Conservation (phyloP, 2,113 vertebrate species). For the Caranx melampygus region DNA sequence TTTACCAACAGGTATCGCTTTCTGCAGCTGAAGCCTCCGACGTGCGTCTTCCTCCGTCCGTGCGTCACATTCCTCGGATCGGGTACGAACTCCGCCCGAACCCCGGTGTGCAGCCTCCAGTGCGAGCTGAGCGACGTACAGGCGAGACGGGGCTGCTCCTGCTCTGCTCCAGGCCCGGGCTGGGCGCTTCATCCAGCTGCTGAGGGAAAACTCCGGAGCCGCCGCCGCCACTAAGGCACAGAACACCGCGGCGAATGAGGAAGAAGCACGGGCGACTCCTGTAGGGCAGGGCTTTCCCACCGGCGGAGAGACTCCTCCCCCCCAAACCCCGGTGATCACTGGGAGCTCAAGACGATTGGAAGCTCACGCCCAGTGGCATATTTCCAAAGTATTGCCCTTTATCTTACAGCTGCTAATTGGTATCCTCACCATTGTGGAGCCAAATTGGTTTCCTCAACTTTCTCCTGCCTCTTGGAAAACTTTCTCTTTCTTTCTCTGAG, state of each 20-base stretch:
- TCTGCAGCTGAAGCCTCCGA: conserved; percentile 30
- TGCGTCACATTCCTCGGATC: conserved; percentile 65
- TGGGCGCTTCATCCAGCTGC: conserved; percentile 39
- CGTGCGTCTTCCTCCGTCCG: conserved; percentile 32
- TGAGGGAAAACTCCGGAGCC: conserved; percentile 20
- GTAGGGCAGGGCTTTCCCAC: conserved; percentile 60
- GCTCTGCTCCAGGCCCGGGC: conserved; percentile 28
- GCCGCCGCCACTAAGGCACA: conserved; percentile 34
- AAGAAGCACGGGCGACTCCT: conserved; percentile 39
- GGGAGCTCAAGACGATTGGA: conserved; percentile 44
- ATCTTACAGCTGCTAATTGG: neutral
- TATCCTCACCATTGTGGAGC: neutral
- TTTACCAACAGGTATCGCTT: neutral
- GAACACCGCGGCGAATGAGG: conserved; percentile 46
- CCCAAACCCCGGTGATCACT: conserved; percentile 9
- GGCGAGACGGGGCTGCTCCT: neutral
- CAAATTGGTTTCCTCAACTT: neutral
- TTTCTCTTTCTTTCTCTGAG: neutral
- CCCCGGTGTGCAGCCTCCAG: conserved; percentile 17
- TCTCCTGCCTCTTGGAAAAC: neutral
- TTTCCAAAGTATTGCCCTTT: conserved; percentile 55
- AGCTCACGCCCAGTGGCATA: conserved; percentile 17
- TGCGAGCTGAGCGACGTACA: neutral
- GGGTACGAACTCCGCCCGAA: conserved; percentile 34
- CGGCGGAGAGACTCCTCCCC: conserved; percentile 71